Evolutionary conservation across 2,888 invertebrate species (phyloP), one percentile per base, ranked within the genome.

Genomic region (Oscheius sp.): DNA sequence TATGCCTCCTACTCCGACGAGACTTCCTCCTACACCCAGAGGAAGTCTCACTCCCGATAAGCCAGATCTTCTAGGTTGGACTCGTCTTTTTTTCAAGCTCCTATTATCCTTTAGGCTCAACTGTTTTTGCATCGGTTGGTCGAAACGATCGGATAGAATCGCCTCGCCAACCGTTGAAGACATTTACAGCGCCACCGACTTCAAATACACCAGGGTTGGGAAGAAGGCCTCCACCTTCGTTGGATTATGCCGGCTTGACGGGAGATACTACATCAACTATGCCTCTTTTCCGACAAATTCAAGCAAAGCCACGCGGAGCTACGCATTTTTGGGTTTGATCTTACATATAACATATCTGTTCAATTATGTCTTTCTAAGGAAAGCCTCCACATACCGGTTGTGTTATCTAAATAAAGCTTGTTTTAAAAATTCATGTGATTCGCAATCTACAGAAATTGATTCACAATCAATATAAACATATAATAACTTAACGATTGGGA

Each of bases 401-500:
- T 52, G 52, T 27, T 29, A n/a, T 3, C 17, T 12, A 42, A n/a
- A 52, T 48, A 48, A 48, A 42, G 37, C 8, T 10, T n/a, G n/a
- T 34, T 34, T 10, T 42, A 17, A 42, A 42, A n/a, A 42, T 42
- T 42, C 17, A 42, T 42, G 42, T 42, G 17, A 42, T n/a, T n/a
- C 42, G 17, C 42, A 42, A 42, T n/a, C 12, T 42, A 17, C 4
- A 15, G 17, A 42, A 42, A 12, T 17, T 15, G 17, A 42, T 42
- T n/a, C n/a, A 42, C 42, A 42, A 42, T 42, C 17, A n/a, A 17
- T 42, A 17, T 23, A 48, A 2, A 3, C 20, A 48, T 23, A 48
- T 17, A 6, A 55, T 34, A 55, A 33, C 5, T 83, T 76, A 86
- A 71, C 86, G 75, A 75, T 86, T 86, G 20, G 86, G 86, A 71